These are phyloP conservation scores for Danaus melanippus DNA, from an alignment of 1,140 invertebrate species.

Conservation along the genomic window DNA sequence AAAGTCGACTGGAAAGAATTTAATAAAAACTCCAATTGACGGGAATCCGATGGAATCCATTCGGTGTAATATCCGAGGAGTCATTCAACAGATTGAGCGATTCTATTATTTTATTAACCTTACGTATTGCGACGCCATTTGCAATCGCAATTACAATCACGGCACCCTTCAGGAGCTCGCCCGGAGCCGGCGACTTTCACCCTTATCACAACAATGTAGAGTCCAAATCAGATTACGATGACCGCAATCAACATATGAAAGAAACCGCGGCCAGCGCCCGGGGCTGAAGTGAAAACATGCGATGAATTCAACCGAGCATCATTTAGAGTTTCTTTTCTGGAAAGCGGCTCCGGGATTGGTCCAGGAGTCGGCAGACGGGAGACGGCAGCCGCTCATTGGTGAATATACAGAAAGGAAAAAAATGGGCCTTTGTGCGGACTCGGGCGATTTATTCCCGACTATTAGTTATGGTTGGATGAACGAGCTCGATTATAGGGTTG, in stretches of 20 bases:
- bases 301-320: constrained; percentile 43
- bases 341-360: constrained; percentile 40
- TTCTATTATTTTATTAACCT: constrained; percentile 47
- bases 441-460: constrained; percentile 56
- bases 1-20: too few species aligned
- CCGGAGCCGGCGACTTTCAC: neutral
- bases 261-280: constrained; percentile 38
- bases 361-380: constrained; percentile 14
- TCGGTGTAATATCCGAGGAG: too few species aligned
- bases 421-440: constrained; percentile 46
- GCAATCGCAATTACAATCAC: constrained; percentile 56
- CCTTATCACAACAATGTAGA: constrained; percentile 18
- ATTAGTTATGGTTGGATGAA: constrained; percentile 64
- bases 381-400: constrained; percentile 38
- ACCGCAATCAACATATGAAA: constrained; percentile 21
- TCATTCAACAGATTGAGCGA: constrained; percentile 14
- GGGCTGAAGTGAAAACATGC: constrained; percentile 42
- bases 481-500: constrained; percentile 34
- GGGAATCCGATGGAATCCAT: too few species aligned
- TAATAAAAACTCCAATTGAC: too few species aligned
- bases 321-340: constrained; percentile 54
- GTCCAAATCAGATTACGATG: constrained; percentile 23
- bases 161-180: constrained; percentile 30
- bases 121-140: constrained; percentile 55
- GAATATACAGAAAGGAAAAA: constrained; percentile 38